Evolutionary conservation across 30 jellyfish, hydroid and myxozoan species (phyloP), one percentile per base, ranked within the genome.

Genomic region (Aurelia coerulea): DNA sequence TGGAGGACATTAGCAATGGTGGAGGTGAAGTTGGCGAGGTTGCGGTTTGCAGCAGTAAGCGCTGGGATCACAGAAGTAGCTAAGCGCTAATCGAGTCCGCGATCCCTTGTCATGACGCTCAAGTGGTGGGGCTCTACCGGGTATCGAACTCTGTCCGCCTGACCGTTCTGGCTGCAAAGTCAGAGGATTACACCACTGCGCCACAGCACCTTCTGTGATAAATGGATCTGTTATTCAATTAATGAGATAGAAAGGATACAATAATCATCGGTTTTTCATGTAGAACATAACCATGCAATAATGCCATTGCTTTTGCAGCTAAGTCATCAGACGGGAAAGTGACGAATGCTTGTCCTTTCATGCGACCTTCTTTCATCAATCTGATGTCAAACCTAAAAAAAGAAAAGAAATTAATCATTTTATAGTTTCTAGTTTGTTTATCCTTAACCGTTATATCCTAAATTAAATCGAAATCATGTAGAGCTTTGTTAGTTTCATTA

Each of bases 311-410:
- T 63, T 78, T 75, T 11, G 54, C 63, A 10, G 98, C 98, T 19
- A 60, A 5, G 9, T 66, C 90, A 18, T 82, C 84, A 0, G 91
- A 37, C 2, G 98, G 97, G 66, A 94, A 89, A 12, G 93, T 94
- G 35, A 94, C 96, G 75, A 94, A 94, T 0, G 98, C 97, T 76
- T 94, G 98, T 7, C 98, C 98, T 67, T 94, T 94, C 98, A 94
- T 94, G 0, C 98, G 90, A 6, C 98, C 98, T 51, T 94, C 98
- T 68, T 94, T 85, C 98, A 94, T 94, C 64, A 88, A 42, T 49
- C 97, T 73, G 10, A 94, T 78, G 52, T 88, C 98, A 65, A 94
- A 80, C 1, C 97, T 89, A 65, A n/a, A 73, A 89, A 87, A 78
- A 15, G 53, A 75, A 53, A 18, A 49, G 0, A 13, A 65, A 19